A percentile compares a stretch with the other conserved stretches of the same genome.
phyloP scores from a whole-genome alignment of 2,888 invertebrate species.

The Papilio protenor region DNA sequence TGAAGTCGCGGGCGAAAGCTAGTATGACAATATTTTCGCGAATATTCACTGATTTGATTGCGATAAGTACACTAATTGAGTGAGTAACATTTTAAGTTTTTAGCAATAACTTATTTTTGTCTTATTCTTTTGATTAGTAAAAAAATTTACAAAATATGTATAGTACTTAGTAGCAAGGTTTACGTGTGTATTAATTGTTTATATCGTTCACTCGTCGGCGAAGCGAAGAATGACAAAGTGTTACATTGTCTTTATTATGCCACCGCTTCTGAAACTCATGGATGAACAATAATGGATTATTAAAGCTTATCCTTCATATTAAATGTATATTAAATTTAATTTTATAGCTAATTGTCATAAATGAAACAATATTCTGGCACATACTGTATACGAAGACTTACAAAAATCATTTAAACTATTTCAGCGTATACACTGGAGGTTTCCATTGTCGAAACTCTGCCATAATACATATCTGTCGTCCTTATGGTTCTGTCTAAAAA shows the following conservation, averaged over 20 bases:
- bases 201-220: slow-evolving; percentile 9
- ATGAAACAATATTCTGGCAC: not conserved
- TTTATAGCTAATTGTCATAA: not conserved
- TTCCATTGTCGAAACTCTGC: not conserved
- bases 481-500: too few relatives aligned
- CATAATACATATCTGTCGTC: too few relatives aligned
- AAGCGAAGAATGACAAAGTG: slow-evolving; percentile 19
- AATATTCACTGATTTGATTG: too few relatives aligned
- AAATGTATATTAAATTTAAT: slow-evolving; percentile 5
- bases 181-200: slow-evolving; percentile 4
- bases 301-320: slow-evolving; percentile 9
- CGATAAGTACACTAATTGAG: too few relatives aligned
- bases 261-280: slow-evolving; percentile 13
- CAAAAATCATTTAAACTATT: not conserved
- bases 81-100: too few relatives aligned
- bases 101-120: too few relatives aligned
- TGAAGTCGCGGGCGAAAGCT: too few relatives aligned
- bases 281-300: slow-evolving; percentile 17
- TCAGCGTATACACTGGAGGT: not conserved
- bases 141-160: not conserved
- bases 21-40: too few relatives aligned
- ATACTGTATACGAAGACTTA: too few relatives aligned
- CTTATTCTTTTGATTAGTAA: not conserved
- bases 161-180: not conserved
- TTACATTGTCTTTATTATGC: slow-evolving; percentile 8